Evolutionary conservation across 92 coral and sea anemone species (phyloP).

Genomic region (Phenganax stokvisi): DNA sequence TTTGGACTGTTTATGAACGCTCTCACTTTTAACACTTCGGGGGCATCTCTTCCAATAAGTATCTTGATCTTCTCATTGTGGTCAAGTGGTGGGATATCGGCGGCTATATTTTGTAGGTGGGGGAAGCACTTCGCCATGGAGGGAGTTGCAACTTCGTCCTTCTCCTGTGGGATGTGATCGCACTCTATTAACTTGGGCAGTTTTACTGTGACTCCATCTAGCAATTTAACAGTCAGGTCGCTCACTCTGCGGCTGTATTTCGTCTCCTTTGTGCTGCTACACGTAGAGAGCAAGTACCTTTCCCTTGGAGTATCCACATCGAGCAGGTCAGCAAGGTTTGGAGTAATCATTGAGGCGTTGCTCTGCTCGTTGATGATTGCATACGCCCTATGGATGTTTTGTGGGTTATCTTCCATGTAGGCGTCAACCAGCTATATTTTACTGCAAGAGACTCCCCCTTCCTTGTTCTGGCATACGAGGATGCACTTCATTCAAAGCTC

Average conservation of each 20-base stretch:
- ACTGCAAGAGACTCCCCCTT: conserved; percentile 49
- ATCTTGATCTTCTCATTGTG: conserved; percentile 41
- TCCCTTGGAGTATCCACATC: conserved; percentile 34
- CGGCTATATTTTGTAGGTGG: conserved; percentile 38
- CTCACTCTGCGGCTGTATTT: conserved; percentile 43
- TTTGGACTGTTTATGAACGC: conserved; percentile 48
- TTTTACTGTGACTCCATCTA: conserved; percentile 3
- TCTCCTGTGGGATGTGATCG: conserved; percentile 51
- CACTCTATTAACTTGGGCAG: conserved; percentile 50
- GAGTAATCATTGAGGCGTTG: conserved; percentile 48
- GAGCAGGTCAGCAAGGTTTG: conserved; percentile 37
- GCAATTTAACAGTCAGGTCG: conserved; percentile 21
- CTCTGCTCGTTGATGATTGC: conserved; percentile 56
- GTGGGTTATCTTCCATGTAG: conserved; percentile 26
- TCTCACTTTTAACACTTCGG: conserved; percentile 46
- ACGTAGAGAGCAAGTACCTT: conserved; percentile 48
- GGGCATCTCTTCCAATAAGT: conserved; percentile 49
- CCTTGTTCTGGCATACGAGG: conserved; percentile 25
- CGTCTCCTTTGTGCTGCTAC: conserved; percentile 39
- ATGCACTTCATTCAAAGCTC: conserved; percentile 41
- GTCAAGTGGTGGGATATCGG: conserved; percentile 42
- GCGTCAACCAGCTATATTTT: conserved; percentile 43
- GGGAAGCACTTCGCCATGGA: conserved; percentile 33
- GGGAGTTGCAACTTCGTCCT: conserved; percentile 45
- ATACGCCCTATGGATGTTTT: conserved; percentile 35